A percentile compares a stretch with the other conserved stretches of the same genome.
phyloP scores from a whole-genome alignment of 2,888 invertebrate species.

The Thereva unica region DNA sequence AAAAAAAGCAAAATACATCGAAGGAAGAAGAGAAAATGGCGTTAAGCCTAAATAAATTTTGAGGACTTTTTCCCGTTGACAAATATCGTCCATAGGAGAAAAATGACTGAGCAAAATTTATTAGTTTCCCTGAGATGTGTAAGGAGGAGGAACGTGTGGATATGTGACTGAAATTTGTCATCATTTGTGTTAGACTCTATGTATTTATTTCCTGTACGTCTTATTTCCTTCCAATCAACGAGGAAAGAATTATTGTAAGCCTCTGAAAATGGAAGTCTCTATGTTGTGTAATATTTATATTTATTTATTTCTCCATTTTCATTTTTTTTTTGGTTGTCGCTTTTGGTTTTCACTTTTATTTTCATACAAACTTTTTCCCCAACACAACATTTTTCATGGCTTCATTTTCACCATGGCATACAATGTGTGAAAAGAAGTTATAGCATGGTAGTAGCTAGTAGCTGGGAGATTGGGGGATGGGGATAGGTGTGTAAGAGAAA shows the following conservation, averaged over 20 bases:
- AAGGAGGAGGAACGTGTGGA: neutral
- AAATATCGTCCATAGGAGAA: slow-evolving; percentile 15
- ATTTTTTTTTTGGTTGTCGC: too few relatives aligned
- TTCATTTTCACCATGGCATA: too few relatives aligned
- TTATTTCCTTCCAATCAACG: slow-evolving; percentile 10
- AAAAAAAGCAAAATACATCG: neutral
- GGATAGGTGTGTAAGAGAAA: too few relatives aligned
- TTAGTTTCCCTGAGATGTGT: neutral
- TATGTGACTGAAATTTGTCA: neutral
- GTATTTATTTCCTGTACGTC: slow-evolving; percentile 4
- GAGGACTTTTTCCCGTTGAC: slow-evolving; percentile 13
- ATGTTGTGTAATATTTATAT: neutral
- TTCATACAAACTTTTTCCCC: too few relatives aligned
- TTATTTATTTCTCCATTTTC: neutral
- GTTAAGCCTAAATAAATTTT: slow-evolving; percentile 18
- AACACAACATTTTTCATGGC: too few relatives aligned
- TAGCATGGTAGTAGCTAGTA: too few relatives aligned
- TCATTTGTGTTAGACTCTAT: slow-evolving; percentile 2
- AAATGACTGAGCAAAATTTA: slow-evolving; percentile 15
- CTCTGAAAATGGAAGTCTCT: slow-evolving; percentile 4
- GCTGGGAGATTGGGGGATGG: too few relatives aligned
- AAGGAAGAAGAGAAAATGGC: neutral
- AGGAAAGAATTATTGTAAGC: slow-evolving; percentile 9
- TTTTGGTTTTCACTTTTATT: too few relatives aligned
- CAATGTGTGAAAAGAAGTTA: too few relatives aligned